A percentile compares a stretch with the other conserved stretches of the same genome.
Conservation (phyloP, 2,888 invertebrate species). For the Zootermopsis nevadensis region DNA sequence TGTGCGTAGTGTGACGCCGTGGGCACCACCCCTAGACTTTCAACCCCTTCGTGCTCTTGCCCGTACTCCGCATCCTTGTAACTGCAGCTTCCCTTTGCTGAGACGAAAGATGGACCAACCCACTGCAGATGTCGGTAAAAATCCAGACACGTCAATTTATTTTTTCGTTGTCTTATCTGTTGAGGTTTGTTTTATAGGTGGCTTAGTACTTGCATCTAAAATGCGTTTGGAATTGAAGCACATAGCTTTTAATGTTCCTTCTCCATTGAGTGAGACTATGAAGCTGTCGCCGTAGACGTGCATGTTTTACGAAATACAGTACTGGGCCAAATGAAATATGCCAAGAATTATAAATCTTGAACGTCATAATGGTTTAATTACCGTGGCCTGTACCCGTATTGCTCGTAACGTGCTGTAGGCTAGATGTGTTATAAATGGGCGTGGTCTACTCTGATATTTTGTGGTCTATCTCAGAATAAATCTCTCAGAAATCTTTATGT, state of each 20-base stretch:
- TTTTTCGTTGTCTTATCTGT: neutral
- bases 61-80: neutral
- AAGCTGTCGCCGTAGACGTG: neutral
- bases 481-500: no score
- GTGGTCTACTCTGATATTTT: no score
- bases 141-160: neutral
- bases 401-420: no score
- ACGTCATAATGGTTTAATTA: no score
- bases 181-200: neutral
- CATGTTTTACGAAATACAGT: neutral
- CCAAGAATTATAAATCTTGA: no score
- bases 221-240: neutral
- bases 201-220: neutral
- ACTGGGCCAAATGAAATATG: no score
- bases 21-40: neutral
- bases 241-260: neutral
- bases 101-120: constrained; percentile 42
- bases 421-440: no score
- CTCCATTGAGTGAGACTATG: neutral
- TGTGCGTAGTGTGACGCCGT: neutral
- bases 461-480: no score
- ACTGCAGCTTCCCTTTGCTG: constrained; percentile 8
- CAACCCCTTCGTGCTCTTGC: neutral
- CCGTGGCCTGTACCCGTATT: no score
- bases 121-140: constrained; percentile 45